These are phyloP conservation scores for Drosophila vallismaia DNA, from an alignment of 2,888 invertebrate genomes.

Conservation along the genomic window DNA sequence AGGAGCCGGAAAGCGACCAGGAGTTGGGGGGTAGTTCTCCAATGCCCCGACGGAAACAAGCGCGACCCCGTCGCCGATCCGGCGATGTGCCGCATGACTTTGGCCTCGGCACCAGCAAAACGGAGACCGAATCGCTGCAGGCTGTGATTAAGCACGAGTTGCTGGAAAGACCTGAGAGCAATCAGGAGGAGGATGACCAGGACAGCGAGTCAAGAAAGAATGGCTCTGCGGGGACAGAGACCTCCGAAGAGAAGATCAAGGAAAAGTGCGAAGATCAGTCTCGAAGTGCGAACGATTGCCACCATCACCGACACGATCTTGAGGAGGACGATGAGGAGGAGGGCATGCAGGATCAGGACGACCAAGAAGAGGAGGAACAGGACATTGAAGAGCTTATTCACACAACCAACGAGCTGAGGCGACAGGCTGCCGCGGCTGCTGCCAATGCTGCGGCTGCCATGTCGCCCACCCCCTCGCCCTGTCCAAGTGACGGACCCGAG, in stretches of 20 bases:
- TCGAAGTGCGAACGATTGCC: slow-evolving; percentile 12
- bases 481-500: slow-evolving; percentile 82
- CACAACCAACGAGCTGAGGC: slow-evolving; percentile 77
- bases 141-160: slow-evolving; percentile 83
- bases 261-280: slow-evolving; percentile 18
- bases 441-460: slow-evolving; percentile 75
- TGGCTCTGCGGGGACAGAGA: slow-evolving; percentile 1
- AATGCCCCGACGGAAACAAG: slow-evolving; percentile 93
- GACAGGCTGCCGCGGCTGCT: slow-evolving; percentile 74
- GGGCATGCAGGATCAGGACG: slow-evolving; percentile 36
- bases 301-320: slow-evolving; percentile 18
- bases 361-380: slow-evolving; percentile 71
- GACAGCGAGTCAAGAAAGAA: slow-evolving; percentile 9
- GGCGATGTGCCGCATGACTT: slow-evolving; percentile 86
- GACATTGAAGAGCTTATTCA: slow-evolving; percentile 82
- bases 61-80: slow-evolving; percentile 92
- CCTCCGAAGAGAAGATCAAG: slow-evolving; percentile 9
- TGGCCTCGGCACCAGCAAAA: slow-evolving; percentile 82
- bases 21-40: slow-evolving; percentile 87
- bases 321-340: slow-evolving; percentile 54
- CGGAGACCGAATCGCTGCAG: slow-evolving; percentile 75
- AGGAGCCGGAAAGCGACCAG: slow-evolving; percentile 81
- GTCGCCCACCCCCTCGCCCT: slow-evolving; percentile 62
- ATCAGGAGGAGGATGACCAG: slow-evolving; percentile 46
- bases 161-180: slow-evolving; percentile 46